Conservation (phyloP, 2,888 invertebrate species). For the Acleris literana region DNA sequence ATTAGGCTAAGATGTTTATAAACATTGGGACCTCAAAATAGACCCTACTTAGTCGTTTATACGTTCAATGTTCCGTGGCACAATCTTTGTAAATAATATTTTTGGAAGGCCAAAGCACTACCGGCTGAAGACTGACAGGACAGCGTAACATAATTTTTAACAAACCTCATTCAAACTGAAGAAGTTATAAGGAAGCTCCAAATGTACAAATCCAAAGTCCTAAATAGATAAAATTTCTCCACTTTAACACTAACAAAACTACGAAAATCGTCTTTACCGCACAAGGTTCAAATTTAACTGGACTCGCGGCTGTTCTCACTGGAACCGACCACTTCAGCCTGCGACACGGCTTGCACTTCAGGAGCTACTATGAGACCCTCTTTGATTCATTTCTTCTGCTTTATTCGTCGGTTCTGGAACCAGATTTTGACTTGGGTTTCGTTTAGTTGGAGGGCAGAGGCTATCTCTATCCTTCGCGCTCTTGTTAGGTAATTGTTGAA, state of each 20-base stretch:
- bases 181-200: constrained; percentile 30
- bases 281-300: constrained; percentile 64
- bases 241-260: constrained; percentile 32
- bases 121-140: too few species aligned
- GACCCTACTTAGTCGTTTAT: too few species aligned
- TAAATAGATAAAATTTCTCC: constrained; percentile 34
- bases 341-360: constrained; percentile 76
- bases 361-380: constrained; percentile 89
- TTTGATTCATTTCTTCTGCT: constrained; percentile 98
- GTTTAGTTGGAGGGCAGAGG: constrained; percentile 96
- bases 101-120: too few species aligned
- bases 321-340: constrained; percentile 75
- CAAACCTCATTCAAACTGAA: constrained; percentile 18
- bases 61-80: too few species aligned
- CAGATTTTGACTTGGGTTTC: constrained; percentile 99
- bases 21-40: too few species aligned
- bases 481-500: constrained; percentile 99
- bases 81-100: too few species aligned
- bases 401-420: constrained; percentile 99
- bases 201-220: constrained; percentile 28
- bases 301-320: constrained; percentile 90
- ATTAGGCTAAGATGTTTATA: too few species aligned
- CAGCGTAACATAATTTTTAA: too few species aligned
- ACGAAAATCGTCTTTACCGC: constrained; percentile 18
- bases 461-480: constrained; percentile 98